Base-by-base conservation (phyloP, 2,113 vertebrate genomes). In the Pteruthius melanotis region DNA sequence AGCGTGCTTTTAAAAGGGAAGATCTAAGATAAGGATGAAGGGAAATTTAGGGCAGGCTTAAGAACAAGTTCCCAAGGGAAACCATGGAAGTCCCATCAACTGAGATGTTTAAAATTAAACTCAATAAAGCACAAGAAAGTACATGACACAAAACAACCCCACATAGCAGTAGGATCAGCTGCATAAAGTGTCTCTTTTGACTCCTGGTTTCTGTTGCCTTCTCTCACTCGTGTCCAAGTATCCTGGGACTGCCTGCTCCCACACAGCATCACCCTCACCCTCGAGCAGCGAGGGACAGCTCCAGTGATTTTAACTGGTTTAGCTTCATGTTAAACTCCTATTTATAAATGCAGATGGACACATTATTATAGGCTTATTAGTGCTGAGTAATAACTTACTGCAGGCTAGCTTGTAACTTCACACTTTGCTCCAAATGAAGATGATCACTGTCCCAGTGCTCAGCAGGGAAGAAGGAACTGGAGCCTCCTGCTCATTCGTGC, bases 11-110 rank as follows among this genome's bases (percentile, higher is more conserved):
- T 47, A 76, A 95, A 93, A 89, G 53, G 53, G 37, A 81, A 97
- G 95, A 96, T 95, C 74, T 93, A 79, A 96, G 95, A 92, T 95
- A 96, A 95, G 60, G 89, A 95, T 84, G 57, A 97, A 95, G 93
- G 74, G 61, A 93, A 94, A 94, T 91, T 94, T 65, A 82, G 37
- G 66, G 89, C 65, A 91, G 66, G 79, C 63, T 88, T 76, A 90
- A 45, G 79, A 95, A 88, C 0, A 0, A 96, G 80, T 95, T 96
- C 87, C 91, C 78, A 39, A 92, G 91, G 93, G 95, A 97, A 95
- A 92, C 49, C n/a, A 40, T 11, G 83, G 80, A 92, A 91, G 72
- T 44, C 44, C 76, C 91, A 84, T 94, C 80, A 68, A 93, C 19
- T 3, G 9, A 71, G 40, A 79, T 75, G 40, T 35, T 91, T 94